A percentile compares a stretch with the other conserved stretches of the same genome.
Conservation (phyloP, 2,888 invertebrate species). For the Eumerus sabulonum region DNA sequence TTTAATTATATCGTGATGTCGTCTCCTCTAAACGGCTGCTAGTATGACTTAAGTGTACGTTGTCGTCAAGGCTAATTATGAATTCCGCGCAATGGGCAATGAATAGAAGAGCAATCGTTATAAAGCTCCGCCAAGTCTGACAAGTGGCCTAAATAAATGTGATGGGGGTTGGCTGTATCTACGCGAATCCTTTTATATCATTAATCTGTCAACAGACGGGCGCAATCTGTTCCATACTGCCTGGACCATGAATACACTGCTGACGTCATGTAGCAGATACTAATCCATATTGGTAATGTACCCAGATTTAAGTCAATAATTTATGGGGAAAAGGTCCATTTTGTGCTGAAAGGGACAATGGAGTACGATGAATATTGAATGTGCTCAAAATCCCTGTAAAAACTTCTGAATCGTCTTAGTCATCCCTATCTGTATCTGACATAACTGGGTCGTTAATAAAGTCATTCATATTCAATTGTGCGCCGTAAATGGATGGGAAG, state of each 20-base stretch:
- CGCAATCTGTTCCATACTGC: constrained; percentile 55
- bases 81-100: constrained; percentile 54
- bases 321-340: constrained; percentile 36
- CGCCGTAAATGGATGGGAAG: background rate
- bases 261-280: constrained; percentile 2
- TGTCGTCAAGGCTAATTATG: constrained; percentile 44
- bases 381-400: no score
- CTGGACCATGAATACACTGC: constrained; percentile 24
- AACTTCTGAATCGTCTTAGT: no score
- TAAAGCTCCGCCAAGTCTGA: constrained; percentile 17
- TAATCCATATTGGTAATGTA: constrained; percentile 20
- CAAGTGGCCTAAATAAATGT: constrained; percentile 58
- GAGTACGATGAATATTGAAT: no score
- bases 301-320: constrained; percentile 51
- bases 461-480: background rate
- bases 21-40: background rate
- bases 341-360: no score
- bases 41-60: constrained; percentile 46
- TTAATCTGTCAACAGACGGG: constrained; percentile 53
- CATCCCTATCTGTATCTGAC: background rate
- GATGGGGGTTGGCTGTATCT: constrained; percentile 13
- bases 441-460: constrained; percentile 33
- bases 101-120: constrained; percentile 10
- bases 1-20: constrained; percentile 41
- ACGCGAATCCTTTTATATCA: constrained; percentile 40